phyloP scores from a whole-genome alignment of 2,888 invertebrate species.

The Leucophenga maculata region DNA sequence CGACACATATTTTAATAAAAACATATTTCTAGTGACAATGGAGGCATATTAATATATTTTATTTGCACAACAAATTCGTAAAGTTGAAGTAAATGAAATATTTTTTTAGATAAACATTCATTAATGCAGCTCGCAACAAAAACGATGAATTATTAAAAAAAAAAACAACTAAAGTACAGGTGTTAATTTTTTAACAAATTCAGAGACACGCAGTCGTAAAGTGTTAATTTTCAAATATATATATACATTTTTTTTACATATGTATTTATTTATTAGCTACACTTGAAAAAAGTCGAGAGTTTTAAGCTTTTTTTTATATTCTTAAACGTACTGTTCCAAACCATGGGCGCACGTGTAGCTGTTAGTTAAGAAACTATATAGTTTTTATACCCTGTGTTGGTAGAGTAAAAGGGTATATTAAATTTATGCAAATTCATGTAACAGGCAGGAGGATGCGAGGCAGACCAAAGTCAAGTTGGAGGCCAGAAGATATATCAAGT shows the following conservation, averaged over 20 bases:
- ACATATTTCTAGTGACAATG: neutral
- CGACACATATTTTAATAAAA: too few species aligned
- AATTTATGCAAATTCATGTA: too few species aligned
- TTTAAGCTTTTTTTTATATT: too few species aligned
- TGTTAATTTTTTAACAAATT: constrained; percentile 61
- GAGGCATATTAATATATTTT: constrained; percentile 13
- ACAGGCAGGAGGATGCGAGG: too few species aligned
- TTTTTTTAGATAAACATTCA: constrained; percentile 3
- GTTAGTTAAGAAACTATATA: too few species aligned
- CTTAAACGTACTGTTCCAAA: too few species aligned
- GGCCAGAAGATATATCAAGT: too few species aligned
- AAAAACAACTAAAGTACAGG: constrained; percentile 37
- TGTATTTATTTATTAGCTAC: neutral
- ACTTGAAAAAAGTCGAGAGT: too few species aligned
- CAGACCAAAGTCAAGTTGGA: too few species aligned
- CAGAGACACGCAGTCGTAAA: constrained; percentile 56
- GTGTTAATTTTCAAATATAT: constrained; percentile 45
- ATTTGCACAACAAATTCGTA: constrained; percentile 56
- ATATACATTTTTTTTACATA: neutral
- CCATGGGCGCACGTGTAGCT: too few species aligned
- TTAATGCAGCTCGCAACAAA: neutral
- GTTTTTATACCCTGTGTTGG: too few species aligned
- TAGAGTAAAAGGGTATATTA: too few species aligned
- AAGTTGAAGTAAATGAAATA: constrained; percentile 19
- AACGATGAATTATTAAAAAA: constrained; percentile 28